A percentile compares a stretch with the other conserved stretches of the same genome.
phyloP scores from a whole-genome alignment of 1,140 invertebrate genomes.

The Heliothis subflexa region DNA sequence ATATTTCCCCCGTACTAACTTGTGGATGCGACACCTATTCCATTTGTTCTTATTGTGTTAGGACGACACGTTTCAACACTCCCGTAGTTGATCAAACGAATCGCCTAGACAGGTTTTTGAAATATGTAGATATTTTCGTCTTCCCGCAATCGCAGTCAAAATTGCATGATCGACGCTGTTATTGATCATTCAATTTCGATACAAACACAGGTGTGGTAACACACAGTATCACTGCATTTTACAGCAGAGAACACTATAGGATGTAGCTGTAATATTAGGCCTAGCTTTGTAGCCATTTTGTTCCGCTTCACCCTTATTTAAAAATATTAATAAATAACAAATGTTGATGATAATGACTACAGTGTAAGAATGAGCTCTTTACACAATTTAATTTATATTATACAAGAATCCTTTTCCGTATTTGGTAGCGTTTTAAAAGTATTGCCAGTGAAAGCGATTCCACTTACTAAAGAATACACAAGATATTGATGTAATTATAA shows the following conservation, averaged over 20 bases:
- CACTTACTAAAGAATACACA: constrained; percentile 22
- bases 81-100: not conserved
- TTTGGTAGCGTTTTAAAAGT: constrained; percentile 36
- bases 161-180: constrained; percentile 60
- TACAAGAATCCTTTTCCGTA: not conserved
- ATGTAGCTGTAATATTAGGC: constrained; percentile 8
- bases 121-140: constrained; percentile 15
- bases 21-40: no score
- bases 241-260: not conserved
- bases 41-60: no score
- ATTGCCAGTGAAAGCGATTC: constrained; percentile 22
- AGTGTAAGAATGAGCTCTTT: constrained; percentile 16
- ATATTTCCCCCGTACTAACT: not conserved
- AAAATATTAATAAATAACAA: not conserved
- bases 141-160: constrained; percentile 45
- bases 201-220: not conserved
- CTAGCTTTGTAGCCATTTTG: constrained; percentile 18
- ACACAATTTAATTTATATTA: constrained; percentile 11
- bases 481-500: constrained; percentile 37
- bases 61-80: no score
- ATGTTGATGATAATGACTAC: constrained; percentile 6
- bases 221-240: constrained; percentile 11
- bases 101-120: not conserved
- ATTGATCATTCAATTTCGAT: constrained; percentile 67
- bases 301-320: not conserved